These are phyloP conservation scores for Palythoa grandis DNA, from an alignment of 92 coral and sea anemone species.

Conservation along the genomic window DNA sequence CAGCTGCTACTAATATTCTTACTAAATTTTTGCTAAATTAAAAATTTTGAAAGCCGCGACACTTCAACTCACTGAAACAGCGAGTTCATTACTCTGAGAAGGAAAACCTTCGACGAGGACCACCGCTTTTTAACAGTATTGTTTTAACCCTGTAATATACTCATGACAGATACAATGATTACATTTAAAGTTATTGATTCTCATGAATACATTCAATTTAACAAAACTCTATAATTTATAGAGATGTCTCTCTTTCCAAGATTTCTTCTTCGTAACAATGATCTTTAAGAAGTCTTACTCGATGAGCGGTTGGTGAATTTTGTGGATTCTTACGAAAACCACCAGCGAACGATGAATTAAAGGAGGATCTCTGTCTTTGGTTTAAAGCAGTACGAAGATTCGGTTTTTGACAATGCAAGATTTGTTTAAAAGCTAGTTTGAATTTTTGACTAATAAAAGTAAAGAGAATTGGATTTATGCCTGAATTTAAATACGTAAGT, in stretches of 20 bases:
- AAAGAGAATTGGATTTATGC: constrained; percentile 87
- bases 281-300: constrained; percentile 21
- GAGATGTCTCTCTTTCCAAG: constrained; percentile 37
- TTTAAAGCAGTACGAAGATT: constrained; percentile 36
- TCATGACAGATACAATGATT: background rate
- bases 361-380: constrained; percentile 8
- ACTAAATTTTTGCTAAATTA: constrained; percentile 13
- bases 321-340: background rate
- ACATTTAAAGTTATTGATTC: background rate
- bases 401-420: constrained; percentile 75
- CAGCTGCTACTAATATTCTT: constrained; percentile 8
- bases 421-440: constrained; percentile 78
- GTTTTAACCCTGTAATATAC: background rate
- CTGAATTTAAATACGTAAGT: constrained; percentile 92
- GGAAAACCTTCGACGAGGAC: too few relatives aligned
- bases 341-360: constrained; percentile 5
- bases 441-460: constrained; percentile 91
- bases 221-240: background rate
- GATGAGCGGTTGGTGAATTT: background rate
- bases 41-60: background rate
- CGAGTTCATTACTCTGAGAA: background rate
- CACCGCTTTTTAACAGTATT: background rate
- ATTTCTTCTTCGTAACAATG: constrained; percentile 14
- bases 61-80: background rate
- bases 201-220: background rate